Evolutionary conservation across 1,140 invertebrate genomes (phyloP).

Genomic region (Trachymyrmex septentrionalis): DNA sequence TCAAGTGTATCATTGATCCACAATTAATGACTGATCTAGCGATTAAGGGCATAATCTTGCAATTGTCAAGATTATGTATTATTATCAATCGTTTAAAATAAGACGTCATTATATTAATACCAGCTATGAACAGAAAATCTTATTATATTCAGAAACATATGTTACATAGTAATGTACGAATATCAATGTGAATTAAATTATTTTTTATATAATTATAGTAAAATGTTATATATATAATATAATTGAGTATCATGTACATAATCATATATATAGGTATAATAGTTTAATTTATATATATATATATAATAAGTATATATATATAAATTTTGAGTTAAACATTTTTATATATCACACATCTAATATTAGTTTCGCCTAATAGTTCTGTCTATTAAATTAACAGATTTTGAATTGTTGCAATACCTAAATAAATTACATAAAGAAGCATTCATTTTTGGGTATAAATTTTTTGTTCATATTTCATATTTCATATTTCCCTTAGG

Average conservation of each 20-base stretch:
- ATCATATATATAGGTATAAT: background rate
- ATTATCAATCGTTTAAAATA: slow-evolving; percentile 5
- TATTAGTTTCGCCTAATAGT: background rate
- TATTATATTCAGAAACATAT: background rate
- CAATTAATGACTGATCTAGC: background rate
- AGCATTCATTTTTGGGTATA: background rate
- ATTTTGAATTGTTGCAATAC: background rate
- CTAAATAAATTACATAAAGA: background rate
- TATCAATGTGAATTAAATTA: background rate
- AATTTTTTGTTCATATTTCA: background rate
- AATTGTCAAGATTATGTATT: background rate
- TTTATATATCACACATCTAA: background rate
- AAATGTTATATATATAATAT: background rate
- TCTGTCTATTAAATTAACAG: background rate
- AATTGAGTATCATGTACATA: background rate
- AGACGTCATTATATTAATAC: background rate
- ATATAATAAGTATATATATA: too few species aligned
- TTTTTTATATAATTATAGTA: background rate
- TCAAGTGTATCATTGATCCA: slow-evolving; percentile 2
- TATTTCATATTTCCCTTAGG: too few species aligned
- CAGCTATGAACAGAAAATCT: background rate
- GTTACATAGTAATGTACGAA: background rate
- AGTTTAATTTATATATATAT: too few species aligned
- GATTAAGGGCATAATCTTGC: slow-evolving; percentile 2
- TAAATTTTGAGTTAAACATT: background rate